phyloP scores from a whole-genome alignment of 2,113 vertebrate species.

The Mormyrus lacerda region DNA sequence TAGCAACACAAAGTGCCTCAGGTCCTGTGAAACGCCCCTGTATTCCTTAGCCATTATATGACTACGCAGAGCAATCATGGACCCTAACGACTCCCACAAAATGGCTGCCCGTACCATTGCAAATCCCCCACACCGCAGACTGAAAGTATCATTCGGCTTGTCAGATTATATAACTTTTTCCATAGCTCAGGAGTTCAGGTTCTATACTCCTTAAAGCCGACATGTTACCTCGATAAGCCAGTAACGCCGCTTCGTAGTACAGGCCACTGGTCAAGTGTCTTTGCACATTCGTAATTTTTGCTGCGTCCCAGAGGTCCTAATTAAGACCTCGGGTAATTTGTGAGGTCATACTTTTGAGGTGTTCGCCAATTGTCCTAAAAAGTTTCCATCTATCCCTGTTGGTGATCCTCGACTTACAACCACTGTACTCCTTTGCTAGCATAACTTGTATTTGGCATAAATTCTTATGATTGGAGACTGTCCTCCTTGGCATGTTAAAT shows the following conservation, averaged over 20 bases:
- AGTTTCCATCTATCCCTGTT: not conserved
- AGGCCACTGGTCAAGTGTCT: not conserved
- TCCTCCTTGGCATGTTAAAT: not conserved
- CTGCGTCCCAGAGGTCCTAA: not conserved
- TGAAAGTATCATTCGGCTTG: not conserved
- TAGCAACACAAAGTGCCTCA: not conserved
- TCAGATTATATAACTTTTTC: not conserved
- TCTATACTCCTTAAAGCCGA: not conserved
- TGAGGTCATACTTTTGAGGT: not conserved
- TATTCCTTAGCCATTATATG: not conserved
- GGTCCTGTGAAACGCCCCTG: not conserved
- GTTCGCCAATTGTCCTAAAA: not conserved
- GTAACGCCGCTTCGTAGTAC: too few species aligned
- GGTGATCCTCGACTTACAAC: not conserved
- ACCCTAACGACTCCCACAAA: not conserved
- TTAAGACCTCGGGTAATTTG: not conserved
- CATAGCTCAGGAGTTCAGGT: not conserved
- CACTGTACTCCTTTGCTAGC: not conserved
- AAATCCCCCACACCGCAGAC: not conserved
- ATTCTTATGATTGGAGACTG: not conserved
- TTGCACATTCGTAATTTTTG: not conserved
- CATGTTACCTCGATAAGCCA: too few species aligned
- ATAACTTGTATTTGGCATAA: not conserved
- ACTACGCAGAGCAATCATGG: not conserved
- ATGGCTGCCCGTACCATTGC: not conserved